A percentile compares a stretch with the other conserved stretches of the same genome.
phyloP scores from a whole-genome alignment of 2,888 invertebrate genomes.

The Linnaemya vulpina region DNA sequence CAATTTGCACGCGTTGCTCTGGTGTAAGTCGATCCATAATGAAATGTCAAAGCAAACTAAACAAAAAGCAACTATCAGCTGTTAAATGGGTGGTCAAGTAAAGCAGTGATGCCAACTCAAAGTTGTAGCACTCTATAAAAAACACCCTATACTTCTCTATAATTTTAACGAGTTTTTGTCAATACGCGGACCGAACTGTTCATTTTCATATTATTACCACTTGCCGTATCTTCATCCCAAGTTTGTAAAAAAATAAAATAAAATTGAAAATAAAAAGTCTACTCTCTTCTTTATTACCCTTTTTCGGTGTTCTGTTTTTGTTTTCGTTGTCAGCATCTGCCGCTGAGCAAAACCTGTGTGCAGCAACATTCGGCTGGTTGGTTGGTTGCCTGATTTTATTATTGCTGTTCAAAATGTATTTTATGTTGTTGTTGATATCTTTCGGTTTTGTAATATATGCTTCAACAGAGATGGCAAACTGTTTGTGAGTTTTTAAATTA shows the following conservation, averaged over 20 bases:
- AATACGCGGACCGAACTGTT: conserved; percentile 12
- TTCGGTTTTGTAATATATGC: not conserved
- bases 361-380: conserved; percentile 45
- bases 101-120: too few relatives aligned
- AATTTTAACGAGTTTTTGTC: not conserved
- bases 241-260: conserved; percentile 9
- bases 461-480: conserved; percentile 15
- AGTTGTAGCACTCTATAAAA: too few relatives aligned
- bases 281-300: conserved; percentile 29
- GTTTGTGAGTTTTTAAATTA: not conserved
- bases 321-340: conserved; percentile 23
- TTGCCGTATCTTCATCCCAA: conserved; percentile 7
- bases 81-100: too few relatives aligned
- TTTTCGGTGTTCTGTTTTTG: conserved; percentile 10
- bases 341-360: conserved; percentile 38
- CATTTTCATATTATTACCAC: conserved; percentile 11
- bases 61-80: too few relatives aligned
- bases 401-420: conserved; percentile 29
- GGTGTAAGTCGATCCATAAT: too few relatives aligned
- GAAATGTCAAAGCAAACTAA: too few relatives aligned
- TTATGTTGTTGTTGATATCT: conserved; percentile 23
- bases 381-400: conserved; percentile 42
- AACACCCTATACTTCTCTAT: too few relatives aligned
- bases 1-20: too few relatives aligned
- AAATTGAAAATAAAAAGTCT: conserved; percentile 16